Evolutionary conservation across 1,140 invertebrate genomes (phyloP), one percentile per base, ranked within the genome.

Genomic region (Drosophila bocqueti): DNA sequence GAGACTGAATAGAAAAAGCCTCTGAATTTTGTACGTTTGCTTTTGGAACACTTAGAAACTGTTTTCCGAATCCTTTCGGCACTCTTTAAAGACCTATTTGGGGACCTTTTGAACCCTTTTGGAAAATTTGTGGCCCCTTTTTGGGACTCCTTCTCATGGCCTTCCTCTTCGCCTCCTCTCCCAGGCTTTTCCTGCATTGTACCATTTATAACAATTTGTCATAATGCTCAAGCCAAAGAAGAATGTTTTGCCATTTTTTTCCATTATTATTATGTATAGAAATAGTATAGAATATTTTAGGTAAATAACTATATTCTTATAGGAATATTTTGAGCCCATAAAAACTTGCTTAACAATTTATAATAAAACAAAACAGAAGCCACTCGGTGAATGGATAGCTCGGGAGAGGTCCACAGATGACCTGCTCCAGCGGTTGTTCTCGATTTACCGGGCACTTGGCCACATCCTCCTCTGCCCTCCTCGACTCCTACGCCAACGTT

Each of bases 381-480:
- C 4, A n/a, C n/a, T 31, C 31, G 34, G 3, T 10, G 1, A 4
- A n/a, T 6, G 18, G 2, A 36, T 21, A 54, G 4, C 21, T 36
- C 13, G 13, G 8, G 4, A 21, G 6, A 21, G 2, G 8, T 15
- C 21, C 4, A 6, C 1, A 16, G 52, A 0, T 24, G 34, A 24
- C 13, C 34, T 24, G 8, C 52, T 40, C 34, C 34, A 0, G 15
- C 8, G 8, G 15, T 16, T 38, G 1, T 11, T 3, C 4, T 38
- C 4, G 0, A 0, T 24, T 55, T 15, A 5, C 18, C 13, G 1
- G 7, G 34, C 9, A 16, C 3, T 10, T 3, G 2, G 0, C 0
- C 34, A 21, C 52, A 55, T 24, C 34, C 52, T 24, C 2, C 34
- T 4, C 16, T 8, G 34, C 34, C 52, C 34, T 16, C 34, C 7